Percentiles rank a stretch among this genome's conserved stretches.
Evolutionary conservation across 2,113 vertebrate species (phyloP).

Genomic region (Meleagris gallopavo): DNA sequence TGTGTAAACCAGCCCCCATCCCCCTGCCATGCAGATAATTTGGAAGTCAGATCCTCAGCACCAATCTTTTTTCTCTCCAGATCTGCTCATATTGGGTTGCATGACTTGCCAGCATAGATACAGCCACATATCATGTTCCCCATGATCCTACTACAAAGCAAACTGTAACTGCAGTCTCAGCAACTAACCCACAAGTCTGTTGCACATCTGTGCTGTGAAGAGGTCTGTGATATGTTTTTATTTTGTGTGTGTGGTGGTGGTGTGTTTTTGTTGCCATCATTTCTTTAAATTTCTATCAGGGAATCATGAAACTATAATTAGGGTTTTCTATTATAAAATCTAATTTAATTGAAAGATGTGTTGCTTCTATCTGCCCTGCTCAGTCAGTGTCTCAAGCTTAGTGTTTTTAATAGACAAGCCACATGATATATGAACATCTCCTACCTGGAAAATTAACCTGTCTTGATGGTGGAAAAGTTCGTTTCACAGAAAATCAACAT

Average conservation of each 20-base stretch:
- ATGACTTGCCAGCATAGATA: rapidly evolving
- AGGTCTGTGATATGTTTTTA: not conserved
- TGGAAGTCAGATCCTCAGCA: not conserved
- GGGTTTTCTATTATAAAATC: not conserved
- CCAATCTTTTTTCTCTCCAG: rapidly evolving
- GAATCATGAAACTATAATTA: not conserved
- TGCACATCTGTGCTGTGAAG: slow-evolving; percentile 38
- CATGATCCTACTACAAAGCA: slow-evolving; percentile 21
- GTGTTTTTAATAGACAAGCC: not conserved
- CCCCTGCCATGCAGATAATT: rapidly evolving
- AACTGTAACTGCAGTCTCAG: slow-evolving; percentile 48
- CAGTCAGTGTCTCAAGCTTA: not conserved
- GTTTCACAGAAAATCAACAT: not conserved
- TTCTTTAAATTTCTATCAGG: not conserved
- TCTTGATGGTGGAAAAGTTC: not conserved
- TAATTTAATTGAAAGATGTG: not conserved
- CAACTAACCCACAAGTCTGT: slow-evolving; percentile 35
- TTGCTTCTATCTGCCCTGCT: not conserved
- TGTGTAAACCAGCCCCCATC: rapidly evolving
- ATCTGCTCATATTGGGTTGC: not conserved
- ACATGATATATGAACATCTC: not conserved
- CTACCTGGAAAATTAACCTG: not conserved
- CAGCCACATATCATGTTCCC: not conserved
- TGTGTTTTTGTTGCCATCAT: not conserved
- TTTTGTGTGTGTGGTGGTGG: not conserved